A percentile compares a stretch with the other conserved stretches of the same genome.
phyloP scores from a whole-genome alignment of 2,113 vertebrate species.

The Machaerirhynchus nigripectus region DNA sequence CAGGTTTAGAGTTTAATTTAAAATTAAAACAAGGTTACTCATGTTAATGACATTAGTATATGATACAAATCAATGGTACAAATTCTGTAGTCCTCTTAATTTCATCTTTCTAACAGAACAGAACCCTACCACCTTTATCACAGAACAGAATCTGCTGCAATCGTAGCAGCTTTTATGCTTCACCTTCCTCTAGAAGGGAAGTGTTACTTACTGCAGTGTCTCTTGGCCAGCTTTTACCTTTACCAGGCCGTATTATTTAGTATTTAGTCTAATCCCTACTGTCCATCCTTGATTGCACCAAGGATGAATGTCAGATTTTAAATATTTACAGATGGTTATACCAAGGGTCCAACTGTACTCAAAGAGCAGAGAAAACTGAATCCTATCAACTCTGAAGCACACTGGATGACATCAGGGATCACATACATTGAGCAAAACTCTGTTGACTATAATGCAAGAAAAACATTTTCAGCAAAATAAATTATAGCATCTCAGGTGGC shows the following conservation, averaged over 20 bases:
- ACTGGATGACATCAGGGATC: not conserved
- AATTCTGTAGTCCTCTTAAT: not conserved
- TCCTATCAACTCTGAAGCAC: not conserved
- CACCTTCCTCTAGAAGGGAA: not conserved
- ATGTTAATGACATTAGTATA: not conserved
- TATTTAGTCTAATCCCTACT: not conserved
- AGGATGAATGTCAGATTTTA: not conserved
- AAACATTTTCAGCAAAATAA: no score
- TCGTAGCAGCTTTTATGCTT: not conserved
- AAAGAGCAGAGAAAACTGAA: not conserved
- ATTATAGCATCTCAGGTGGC: not conserved
- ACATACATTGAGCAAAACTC: not conserved
- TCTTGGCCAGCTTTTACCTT: not conserved
- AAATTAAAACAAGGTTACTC: not conserved
- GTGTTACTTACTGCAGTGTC: not conserved
- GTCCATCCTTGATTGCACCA: not conserved
- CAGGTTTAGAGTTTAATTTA: not conserved
- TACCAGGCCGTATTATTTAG: constrained; percentile 19
- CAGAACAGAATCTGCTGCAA: not conserved
- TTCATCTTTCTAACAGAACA: not conserved
- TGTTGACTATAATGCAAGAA: not conserved
- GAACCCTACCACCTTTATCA: not conserved
- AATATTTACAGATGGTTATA: constrained; percentile 14
- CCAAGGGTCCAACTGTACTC: not conserved
- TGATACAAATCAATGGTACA: not conserved